Conservation (phyloP, 2,113 vertebrate genomes). For the Myotis brandtii region DNA sequence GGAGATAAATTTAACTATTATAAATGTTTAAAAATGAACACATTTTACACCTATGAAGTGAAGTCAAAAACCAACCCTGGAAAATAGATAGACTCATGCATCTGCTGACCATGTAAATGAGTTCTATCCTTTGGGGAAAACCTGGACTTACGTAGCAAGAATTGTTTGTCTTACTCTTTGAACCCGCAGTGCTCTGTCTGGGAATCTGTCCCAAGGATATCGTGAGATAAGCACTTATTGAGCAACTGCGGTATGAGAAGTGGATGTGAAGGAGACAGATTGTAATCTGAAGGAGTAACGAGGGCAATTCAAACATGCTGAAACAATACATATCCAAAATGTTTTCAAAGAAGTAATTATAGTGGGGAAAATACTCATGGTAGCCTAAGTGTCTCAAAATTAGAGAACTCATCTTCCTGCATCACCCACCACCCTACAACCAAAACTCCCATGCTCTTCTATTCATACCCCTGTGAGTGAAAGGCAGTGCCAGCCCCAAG, state of each 20-base stretch:
- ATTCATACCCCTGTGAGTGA: accelerated
- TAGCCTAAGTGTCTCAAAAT: background rate
- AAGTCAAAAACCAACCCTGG: background rate
- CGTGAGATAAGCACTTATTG: background rate
- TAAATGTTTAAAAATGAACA: background rate
- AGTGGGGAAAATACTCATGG: background rate
- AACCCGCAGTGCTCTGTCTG: background rate
- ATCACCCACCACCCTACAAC: background rate
- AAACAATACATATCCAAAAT: background rate
- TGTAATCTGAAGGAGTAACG: background rate
- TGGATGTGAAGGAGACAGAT: background rate
- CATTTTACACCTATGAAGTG: background rate
- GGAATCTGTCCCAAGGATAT: background rate
- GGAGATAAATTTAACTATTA: background rate
- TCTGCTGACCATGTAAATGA: background rate
- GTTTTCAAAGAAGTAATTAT: background rate
- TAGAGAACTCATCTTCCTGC: background rate
- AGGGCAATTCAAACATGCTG: background rate
- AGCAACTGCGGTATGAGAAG: background rate
- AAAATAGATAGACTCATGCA: accelerated
- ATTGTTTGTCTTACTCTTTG: background rate
- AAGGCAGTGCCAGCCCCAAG: background rate
- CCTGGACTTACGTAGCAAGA: background rate
- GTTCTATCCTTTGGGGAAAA: background rate
- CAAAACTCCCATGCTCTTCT: background rate